These are phyloP conservation scores for Abramis brama DNA, from an alignment of 2,113 vertebrate species.

Conservation along the genomic window DNA sequence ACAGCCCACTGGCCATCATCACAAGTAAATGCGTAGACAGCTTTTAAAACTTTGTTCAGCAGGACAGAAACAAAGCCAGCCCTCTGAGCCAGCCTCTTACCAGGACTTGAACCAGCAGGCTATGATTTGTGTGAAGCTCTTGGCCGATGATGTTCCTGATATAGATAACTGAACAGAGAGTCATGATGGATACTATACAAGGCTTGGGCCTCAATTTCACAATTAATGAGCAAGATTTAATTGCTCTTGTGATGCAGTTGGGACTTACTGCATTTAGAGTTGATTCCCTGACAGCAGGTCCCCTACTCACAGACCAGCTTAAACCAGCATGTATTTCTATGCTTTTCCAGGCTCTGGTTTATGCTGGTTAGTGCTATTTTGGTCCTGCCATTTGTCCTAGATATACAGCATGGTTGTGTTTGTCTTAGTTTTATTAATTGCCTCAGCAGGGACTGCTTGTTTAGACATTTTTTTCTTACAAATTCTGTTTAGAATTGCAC, in stretches of 20 bases:
- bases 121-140: constrained; percentile 1
- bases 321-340: not conserved
- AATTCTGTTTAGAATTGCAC: not conserved
- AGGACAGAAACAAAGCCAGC: too few relatives aligned
- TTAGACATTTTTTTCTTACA: not conserved
- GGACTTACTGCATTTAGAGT: constrained; percentile 30
- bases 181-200: not conserved
- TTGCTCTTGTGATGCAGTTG: constrained; percentile 35
- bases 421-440: not conserved
- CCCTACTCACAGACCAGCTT: not conserved
- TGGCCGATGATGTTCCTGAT: not conserved
- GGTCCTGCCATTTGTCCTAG: not conserved
- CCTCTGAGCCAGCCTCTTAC: constrained; percentile 1
- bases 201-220: not conserved
- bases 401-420: not conserved
- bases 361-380: not conserved
- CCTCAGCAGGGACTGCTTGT: not conserved
- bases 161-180: not conserved
- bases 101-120: not conserved
- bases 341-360: not conserved
- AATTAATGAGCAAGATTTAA: constrained; percentile 47
- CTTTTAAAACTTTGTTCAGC: too few relatives aligned
- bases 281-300: constrained; percentile 25
- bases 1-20: too few relatives aligned
- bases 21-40: too few relatives aligned